These are phyloP conservation scores for Threskiornis aethiopicus DNA, from an alignment of 2,797 vertebrate species.

Conservation along the genomic window DNA sequence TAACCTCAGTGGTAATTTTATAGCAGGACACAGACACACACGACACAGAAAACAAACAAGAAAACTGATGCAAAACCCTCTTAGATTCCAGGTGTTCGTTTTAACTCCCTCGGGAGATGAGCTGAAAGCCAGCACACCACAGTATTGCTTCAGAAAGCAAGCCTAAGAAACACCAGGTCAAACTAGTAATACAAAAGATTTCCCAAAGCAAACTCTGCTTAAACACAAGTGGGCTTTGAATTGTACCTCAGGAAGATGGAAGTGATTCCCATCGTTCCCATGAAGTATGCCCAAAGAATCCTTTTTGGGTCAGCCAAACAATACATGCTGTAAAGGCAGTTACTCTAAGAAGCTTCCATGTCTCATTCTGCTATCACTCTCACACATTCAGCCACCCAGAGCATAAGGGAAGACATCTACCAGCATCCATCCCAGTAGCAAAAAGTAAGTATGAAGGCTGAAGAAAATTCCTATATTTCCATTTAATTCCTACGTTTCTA, in stretches of 20 bases:
- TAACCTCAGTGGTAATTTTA: not conserved
- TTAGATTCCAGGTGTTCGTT: not conserved
- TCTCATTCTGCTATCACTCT: not conserved
- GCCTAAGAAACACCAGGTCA: not conserved
- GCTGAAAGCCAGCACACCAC: not conserved
- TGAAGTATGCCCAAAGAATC: not conserved
- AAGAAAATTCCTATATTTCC: not conserved
- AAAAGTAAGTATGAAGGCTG: not conserved
- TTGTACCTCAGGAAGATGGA: no score
- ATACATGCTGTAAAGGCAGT: fast-evolving
- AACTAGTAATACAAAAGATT: not conserved
- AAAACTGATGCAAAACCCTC: fast-evolving
- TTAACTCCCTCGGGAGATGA: not conserved
- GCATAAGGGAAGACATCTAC: no score
- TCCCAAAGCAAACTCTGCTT: not conserved
- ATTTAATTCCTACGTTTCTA: fast-evolving
- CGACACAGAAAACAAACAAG: not conserved
- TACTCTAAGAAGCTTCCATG: not conserved
- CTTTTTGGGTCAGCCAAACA: not conserved
- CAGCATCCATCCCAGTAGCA: no score
- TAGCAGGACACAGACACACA: not conserved
- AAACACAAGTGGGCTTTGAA: not conserved
- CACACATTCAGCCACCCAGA: not conserved
- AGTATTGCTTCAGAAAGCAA: not conserved
- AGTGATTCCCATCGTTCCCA: fast-evolving